Conservation (phyloP, 2,888 invertebrate species). For the Habrosyne pyritoides region DNA sequence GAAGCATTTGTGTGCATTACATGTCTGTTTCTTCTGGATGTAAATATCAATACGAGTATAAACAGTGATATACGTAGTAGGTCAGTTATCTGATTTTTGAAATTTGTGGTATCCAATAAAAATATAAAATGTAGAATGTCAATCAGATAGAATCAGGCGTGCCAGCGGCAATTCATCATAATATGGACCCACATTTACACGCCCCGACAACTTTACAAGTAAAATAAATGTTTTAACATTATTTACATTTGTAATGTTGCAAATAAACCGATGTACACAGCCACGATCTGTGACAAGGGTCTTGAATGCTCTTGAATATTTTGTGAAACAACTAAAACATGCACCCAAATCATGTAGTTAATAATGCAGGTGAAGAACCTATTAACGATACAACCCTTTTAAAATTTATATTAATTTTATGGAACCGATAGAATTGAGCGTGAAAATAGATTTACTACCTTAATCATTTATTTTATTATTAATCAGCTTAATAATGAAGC, state of each 20-base stretch:
- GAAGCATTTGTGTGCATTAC: too few relatives aligned
- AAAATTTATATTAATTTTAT: not conserved
- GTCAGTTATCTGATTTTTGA: too few relatives aligned
- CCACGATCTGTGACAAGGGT: conserved; percentile 35
- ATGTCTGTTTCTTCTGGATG: too few relatives aligned
- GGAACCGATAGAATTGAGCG: not conserved
- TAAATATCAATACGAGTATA: too few relatives aligned
- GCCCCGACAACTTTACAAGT: conserved; percentile 22
- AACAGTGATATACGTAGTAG: too few relatives aligned
- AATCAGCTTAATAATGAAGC: not conserved
- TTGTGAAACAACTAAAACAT: conserved; percentile 56
- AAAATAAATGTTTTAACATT: conserved; percentile 30
- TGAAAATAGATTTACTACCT: not conserved
- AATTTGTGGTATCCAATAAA: not conserved
- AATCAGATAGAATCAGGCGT: not conserved
- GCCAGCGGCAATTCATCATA: not conserved
- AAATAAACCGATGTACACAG: conserved; percentile 46
- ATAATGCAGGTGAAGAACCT: conserved; percentile 29
- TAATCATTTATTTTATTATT: not conserved
- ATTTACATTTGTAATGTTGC: conserved; percentile 44
- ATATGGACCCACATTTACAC: not conserved
- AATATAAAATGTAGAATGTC: too few relatives aligned
- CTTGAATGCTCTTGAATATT: conserved; percentile 47
- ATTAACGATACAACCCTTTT: conserved; percentile 21
- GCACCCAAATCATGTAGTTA: conserved; percentile 50